phyloP scores from a whole-genome alignment of 2,797 vertebrate genomes.

The Leucoraja ocellata region DNA sequence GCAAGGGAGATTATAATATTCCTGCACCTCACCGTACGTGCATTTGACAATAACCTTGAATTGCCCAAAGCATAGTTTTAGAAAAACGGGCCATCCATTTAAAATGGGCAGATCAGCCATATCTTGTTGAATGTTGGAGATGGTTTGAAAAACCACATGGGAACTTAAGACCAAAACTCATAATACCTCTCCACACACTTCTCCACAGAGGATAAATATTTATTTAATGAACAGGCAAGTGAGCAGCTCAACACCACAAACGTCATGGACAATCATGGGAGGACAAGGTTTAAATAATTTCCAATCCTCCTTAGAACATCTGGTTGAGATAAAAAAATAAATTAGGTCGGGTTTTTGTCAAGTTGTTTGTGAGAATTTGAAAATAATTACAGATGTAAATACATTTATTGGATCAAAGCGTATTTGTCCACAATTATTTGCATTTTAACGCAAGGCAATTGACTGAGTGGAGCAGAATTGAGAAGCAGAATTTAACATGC shows the following conservation, averaged over 20 bases:
- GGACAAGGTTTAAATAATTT: background rate
- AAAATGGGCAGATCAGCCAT: no score
- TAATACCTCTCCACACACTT: background rate
- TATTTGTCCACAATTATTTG: no score
- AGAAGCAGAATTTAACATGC: no score
- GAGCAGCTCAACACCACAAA: background rate
- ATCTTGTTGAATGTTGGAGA: background rate
- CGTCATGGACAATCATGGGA: background rate
- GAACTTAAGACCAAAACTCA: background rate
- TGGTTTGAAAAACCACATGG: background rate
- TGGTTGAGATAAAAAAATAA: background rate
- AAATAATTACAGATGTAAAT: background rate
- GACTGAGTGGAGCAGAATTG: no score
- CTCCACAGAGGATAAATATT: background rate
- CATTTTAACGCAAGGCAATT: no score
- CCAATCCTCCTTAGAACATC: background rate
- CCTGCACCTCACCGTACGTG: no score
- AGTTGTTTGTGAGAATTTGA: slow-evolving; percentile 1
- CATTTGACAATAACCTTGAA: no score
- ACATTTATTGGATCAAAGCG: no score
- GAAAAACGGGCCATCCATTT: no score
- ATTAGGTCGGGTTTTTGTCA: background rate
- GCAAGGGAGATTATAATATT: no score
- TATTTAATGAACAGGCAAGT: background rate
- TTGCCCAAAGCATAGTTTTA: no score